These are phyloP conservation scores for Gymnogyps californianus DNA, from an alignment of 2,113 vertebrate genomes.

Conservation along the genomic window DNA sequence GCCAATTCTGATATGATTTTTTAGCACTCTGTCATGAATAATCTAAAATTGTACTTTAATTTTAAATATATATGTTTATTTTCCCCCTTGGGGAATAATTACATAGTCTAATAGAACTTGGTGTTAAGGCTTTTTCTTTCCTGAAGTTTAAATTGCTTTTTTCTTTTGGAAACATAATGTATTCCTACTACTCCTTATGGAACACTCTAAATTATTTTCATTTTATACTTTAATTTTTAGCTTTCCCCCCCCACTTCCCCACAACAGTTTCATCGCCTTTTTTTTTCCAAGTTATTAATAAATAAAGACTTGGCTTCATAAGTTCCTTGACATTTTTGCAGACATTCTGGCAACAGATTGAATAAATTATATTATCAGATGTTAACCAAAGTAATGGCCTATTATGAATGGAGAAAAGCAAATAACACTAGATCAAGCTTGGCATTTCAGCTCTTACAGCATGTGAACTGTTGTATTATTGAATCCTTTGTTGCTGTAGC, in stretches of 20 bases:
- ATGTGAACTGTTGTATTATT: neutral
- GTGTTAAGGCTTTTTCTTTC: constrained; percentile 10
- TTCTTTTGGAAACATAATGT: neutral
- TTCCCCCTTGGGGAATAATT: constrained; percentile 18
- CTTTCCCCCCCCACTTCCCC: neutral
- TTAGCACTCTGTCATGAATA: constrained; percentile 23
- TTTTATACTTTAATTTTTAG: neutral
- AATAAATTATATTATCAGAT: constrained; percentile 12
- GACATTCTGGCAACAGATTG: neutral
- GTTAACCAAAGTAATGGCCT: neutral
- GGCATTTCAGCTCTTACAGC: neutral
- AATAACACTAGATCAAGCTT: neutral
- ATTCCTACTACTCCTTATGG: constrained; percentile 13
- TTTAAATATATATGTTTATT: constrained; percentile 18
- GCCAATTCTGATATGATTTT: neutral
- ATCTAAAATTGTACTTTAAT: constrained; percentile 4
- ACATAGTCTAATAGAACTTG: constrained; percentile 27
- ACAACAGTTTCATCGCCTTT: neutral
- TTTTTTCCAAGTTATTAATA: neutral
- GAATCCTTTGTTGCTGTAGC: neutral
- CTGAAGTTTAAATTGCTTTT: constrained; percentile 23
- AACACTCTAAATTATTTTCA: constrained; percentile 6
- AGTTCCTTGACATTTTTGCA: constrained; percentile 17
- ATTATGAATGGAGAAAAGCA: neutral
- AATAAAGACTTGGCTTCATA: neutral